These are phyloP conservation scores for Syngnathus floridae DNA, from an alignment of 2,113 vertebrate genomes.

Conservation along the genomic window DNA sequence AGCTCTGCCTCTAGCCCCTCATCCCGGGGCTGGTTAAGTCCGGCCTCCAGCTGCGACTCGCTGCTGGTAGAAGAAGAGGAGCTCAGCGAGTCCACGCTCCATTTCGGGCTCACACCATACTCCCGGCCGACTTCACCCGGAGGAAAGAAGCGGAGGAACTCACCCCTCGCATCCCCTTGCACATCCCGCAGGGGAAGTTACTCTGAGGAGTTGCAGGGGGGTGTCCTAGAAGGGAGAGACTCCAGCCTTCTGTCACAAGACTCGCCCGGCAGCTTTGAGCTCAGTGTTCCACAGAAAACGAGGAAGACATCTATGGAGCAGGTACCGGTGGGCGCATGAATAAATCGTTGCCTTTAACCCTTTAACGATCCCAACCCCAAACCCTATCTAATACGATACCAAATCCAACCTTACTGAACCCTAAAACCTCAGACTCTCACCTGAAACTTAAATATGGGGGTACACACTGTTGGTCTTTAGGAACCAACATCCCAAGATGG, in stretches of 20 bases:
- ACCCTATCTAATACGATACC: not conserved
- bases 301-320: conserved; percentile 84
- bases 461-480: not conserved
- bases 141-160: conserved; percentile 82
- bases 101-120: conserved; percentile 75
- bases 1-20: conserved; percentile 86
- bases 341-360: not conserved
- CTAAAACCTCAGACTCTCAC: not conserved
- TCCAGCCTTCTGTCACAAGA: conserved; percentile 57
- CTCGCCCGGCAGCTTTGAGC: conserved; percentile 59
- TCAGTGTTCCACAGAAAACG: conserved; percentile 84
- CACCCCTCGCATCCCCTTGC: conserved; percentile 72
- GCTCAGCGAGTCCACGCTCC: conserved; percentile 75
- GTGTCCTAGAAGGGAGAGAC: conserved; percentile 53
- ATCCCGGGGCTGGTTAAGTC: conserved; percentile 83
- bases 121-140: conserved; percentile 82
- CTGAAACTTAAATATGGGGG: not conserved
- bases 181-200: conserved; percentile 80
- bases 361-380: not conserved
- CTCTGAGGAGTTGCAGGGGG: conserved; percentile 74
- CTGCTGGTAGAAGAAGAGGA: conserved; percentile 85
- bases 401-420: not conserved
- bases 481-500: not conserved
- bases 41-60: conserved; percentile 83
- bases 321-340: conserved; percentile 37